Base-by-base conservation (phyloP, 35 echinoderm and acorn worm species). In the Stichopus chloronotus region DNA sequence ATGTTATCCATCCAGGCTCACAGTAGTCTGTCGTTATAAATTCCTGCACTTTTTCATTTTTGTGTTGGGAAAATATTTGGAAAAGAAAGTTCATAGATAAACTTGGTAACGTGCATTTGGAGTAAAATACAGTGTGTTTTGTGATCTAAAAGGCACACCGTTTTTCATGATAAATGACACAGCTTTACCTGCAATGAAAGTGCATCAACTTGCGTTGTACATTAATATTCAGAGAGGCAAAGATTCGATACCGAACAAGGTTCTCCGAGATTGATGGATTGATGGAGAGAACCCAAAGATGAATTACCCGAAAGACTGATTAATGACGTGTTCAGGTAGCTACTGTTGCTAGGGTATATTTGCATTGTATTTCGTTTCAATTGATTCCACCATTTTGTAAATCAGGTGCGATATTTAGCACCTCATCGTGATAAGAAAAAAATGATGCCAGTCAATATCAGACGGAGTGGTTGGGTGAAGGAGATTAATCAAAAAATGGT, bases 371-470 rank as follows among this genome's bases (percentile, higher is more conserved):
- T 22, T 58, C 24, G 57, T 85, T 85, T 58, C 82, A 85, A 85
- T 85, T 58, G 82, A 85, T 85, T 19, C 82, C 55, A 55, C 56
- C 82, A 85, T 85, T 85, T 85, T 58, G 82, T 58, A 59, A 85
- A 85, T 85, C 82, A 85, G 55, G 82, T 85, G 82, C 24, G 82
- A 85, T 85, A 85, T 85, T 85, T 85, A 58, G 55, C 82, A 85
- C 82, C 82, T 85, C 8, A 56, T 85, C 69, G 69, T 20, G 12
- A 74, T 74, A n/a, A 74, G n/a, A n/a, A 74, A 74, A n/a, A 74
- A 74, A 20, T 74, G 69, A 74, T 74, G 69, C 7, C 69, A 19
- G 30, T 74, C 69, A 74, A 74, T 74, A 74, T 74, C 22, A 74
- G 69, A 20, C 69, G 20, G 17, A 20, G 69, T 19, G 17, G 69